Evolutionary conservation across 2,888 invertebrate species (phyloP), one percentile per base, ranked within the genome.

Genomic region (Resseliella maxima): DNA sequence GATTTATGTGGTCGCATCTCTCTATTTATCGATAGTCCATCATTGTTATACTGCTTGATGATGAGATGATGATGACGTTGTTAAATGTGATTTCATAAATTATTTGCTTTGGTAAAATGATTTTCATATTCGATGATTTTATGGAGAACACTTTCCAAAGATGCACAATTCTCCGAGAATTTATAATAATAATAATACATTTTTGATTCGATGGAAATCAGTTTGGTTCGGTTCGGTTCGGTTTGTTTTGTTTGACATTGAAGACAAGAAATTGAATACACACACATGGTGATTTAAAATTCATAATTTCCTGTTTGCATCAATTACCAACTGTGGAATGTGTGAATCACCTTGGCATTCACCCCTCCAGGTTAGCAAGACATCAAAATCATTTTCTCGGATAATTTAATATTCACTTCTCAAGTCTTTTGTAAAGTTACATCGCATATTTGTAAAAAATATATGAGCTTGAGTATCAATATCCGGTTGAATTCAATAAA

Each of bases 21-120:
- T 72, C 12, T 15, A 35, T 72, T 31, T 72, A 27, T 72, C 31
- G 72, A 72, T 72, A 35, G 72, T 72, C 72, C 72, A 72, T 72
- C 72, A 72, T 72, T 72, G 72, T 72, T 72, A 35, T 72, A 31
- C 31, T 35, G 72, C 46, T 72, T 72, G 72, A 72, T 72, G 72
- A 72, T 72, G 72, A 72, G 72, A 72, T 72, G 72, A 72, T 72
- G 72, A 72, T 72, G 72, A 72, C 72, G 72, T 31, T 72, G 72
- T 72, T 72, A 72, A 72, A 72, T 72, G 72, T 15, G 31, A 31
- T 72, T 72, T 72, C 31, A 72, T 72, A 72, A 31, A 72, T 72
- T 72, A 72, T 72, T 72, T 12, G 31, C 35, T 15, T 2, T 35
- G 3, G 15, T 15, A 12, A 31, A 31, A 72, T 72, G 31, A 31